Evolutionary conservation across 2,113 vertebrate genomes (phyloP).

Genomic region (Sinocyclocheilus rhinocerous): DNA sequence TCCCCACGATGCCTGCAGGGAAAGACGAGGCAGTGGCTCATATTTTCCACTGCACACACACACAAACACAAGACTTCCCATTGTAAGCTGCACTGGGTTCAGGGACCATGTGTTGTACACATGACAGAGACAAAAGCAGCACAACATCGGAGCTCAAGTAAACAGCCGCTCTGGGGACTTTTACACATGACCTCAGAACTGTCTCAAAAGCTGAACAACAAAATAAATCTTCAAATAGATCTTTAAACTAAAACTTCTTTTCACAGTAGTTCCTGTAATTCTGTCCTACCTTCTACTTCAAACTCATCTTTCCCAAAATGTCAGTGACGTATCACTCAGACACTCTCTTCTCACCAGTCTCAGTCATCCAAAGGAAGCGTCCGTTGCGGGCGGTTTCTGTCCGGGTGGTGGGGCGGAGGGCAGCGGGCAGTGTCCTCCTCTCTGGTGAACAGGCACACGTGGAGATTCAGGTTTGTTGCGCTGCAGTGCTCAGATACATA

Average conservation of each 20-base stretch:
- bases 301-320: background rate
- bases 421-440: constrained; percentile 33
- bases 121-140: background rate
- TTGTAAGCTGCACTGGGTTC: background rate
- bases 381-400: constrained; percentile 62
- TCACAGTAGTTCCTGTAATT: too few species aligned
- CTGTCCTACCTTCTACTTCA: background rate
- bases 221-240: background rate
- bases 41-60: constrained; percentile 40
- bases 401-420: constrained; percentile 60
- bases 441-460: constrained; percentile 77
- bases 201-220: background rate
- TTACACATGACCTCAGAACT: background rate
- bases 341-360: constrained; percentile 71
- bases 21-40: constrained; percentile 12
- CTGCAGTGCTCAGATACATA: constrained; percentile 74
- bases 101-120: background rate
- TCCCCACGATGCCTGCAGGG: constrained; percentile 53
- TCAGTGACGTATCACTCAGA: background rate
- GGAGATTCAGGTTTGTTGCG: constrained; percentile 72
- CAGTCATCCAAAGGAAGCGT: constrained; percentile 83
- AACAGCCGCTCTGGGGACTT: background rate
- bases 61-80: background rate
- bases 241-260: too few species aligned
- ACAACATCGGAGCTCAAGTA: background rate